phyloP scores from a whole-genome alignment of 2,888 invertebrate genomes.

The Ashinkailepas kermadecensis region DNA sequence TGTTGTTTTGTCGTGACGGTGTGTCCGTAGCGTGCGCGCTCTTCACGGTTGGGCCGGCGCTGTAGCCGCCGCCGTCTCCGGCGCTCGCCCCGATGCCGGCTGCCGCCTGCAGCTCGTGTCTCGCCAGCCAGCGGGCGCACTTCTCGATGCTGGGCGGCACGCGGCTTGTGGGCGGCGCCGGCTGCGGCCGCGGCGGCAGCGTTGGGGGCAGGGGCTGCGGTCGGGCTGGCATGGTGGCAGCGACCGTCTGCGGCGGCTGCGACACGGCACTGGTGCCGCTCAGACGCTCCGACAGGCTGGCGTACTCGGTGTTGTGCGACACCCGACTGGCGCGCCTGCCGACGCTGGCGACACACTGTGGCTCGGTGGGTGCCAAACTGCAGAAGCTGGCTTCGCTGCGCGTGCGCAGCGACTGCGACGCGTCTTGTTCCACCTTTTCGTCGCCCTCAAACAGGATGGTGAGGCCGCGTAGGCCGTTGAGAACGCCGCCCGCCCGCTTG shows the following conservation, averaged over 20 bases:
- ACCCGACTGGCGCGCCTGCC: not conserved
- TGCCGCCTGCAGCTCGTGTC: not conserved
- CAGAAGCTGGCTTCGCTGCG: conserved; percentile 2
- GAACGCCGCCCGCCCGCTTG: not conserved
- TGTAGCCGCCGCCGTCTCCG: not conserved
- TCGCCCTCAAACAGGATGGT: conserved; percentile 7
- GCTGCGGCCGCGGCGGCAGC: not conserved
- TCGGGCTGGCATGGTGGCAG: not conserved
- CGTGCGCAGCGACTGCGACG: not conserved
- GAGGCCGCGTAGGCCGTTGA: not conserved
- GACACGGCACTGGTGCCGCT: not conserved
- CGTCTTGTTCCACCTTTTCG: not conserved
- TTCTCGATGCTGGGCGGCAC: conserved; percentile 11
- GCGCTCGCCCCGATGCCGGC: not conserved
- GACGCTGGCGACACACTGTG: not conserved
- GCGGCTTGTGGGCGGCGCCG: not conserved
- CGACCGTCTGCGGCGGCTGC: not conserved
- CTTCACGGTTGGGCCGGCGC: too few relatives aligned
- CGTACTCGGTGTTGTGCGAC: conserved; percentile 12
- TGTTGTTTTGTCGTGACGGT: too few relatives aligned
- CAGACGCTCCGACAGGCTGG: conserved; percentile 12
- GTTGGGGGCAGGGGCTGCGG: not conserved
- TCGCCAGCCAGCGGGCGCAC: conserved; percentile 12
- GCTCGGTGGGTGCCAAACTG: conserved; percentile 1
- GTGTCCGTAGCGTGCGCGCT: too few relatives aligned